Base-by-base conservation (phyloP, 1,140 invertebrate species). In the Zophobas atratus region DNA sequence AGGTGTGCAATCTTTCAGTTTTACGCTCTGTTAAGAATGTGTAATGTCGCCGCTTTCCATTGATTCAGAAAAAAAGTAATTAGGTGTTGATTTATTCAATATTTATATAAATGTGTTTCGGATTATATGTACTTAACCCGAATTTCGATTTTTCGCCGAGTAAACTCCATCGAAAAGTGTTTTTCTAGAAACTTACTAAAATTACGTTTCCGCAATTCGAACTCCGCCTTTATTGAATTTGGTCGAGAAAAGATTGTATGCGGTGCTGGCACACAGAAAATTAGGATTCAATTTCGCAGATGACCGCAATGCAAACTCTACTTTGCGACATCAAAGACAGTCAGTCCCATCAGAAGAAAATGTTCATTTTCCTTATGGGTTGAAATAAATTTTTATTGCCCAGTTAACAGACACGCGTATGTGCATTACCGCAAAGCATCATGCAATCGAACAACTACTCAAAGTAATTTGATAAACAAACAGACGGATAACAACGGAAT, bases 381-480 rank as follows among this genome's bases (percentile, higher is more conserved):
- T 55, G 32, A 49, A 6, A 35, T 60, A 0, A 74, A 39, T 57
- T 51, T 43, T 74, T 71, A 33, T 71, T 51, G 6, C 34, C 5
- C 6, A 48, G 5, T 51, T 71, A 71, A 71, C 46, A 33, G 48
- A 71, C 48, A 49, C 55, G 35, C 55, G 55, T 36, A 74, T 39
- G 36, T 35, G 49, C 51, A 67, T 2, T 38, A 43, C 1, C 20
- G 6, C 1, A 60, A 6, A 60, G 73, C 33, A 51, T 20, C 49
- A 46, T 46, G 43, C 53, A 4, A 51, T 51, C 49, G 49, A 51
- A 51, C n/a, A 67, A n/a, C 56, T 67, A 77, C 76, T 75, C 55
- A 73, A 72, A 75, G 51, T 75, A 81, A 81, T 81, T 81, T 81
- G 39, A 76, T 79, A 81, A 81, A 81, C 78, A 81, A 81, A 79